phyloP scores from a whole-genome alignment of 2,797 vertebrate genomes.

The Poeciliopsis gracilis region DNA sequence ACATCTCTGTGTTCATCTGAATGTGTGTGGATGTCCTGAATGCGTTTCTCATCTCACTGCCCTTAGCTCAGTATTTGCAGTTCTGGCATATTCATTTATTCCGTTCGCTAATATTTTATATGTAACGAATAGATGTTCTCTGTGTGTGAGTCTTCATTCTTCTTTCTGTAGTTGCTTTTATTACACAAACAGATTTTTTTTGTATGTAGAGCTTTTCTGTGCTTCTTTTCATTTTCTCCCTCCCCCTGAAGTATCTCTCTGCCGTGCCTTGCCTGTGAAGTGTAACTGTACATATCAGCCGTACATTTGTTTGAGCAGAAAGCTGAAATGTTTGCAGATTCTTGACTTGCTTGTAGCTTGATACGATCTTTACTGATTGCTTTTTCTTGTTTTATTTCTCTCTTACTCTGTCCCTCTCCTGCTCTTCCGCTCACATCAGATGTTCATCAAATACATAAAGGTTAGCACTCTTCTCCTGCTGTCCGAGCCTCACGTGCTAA shows the following conservation, averaged over 20 bases:
- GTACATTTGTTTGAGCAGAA: constrained; percentile 20
- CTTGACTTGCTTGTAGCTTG: constrained; percentile 86
- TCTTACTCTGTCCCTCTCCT: constrained; percentile 74
- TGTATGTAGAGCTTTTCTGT: constrained; percentile 10
- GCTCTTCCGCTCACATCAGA: constrained; percentile 92
- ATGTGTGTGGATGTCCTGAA: constrained; percentile 1
- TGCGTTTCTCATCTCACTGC: constrained; percentile 17
- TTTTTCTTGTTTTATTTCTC: constrained; percentile 81
- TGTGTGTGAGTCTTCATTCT: constrained; percentile 7
- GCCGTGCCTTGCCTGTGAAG: constrained; percentile 27
- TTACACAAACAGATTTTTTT: constrained; percentile 14
- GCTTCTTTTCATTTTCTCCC: constrained; percentile 71
- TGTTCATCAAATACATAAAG: constrained; percentile 99
- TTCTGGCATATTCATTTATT: constrained; percentile 2
- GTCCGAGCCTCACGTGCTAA: constrained; percentile 65
- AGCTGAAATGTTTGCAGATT: constrained; percentile 45
- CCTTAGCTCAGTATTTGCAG: constrained; percentile 15
- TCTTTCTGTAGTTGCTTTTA: constrained; percentile 10
- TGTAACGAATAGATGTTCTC: constrained; percentile 17
- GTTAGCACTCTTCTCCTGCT: constrained; percentile 90
- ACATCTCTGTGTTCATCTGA: background rate
- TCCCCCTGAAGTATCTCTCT: constrained; percentile 28
- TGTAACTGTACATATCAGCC: constrained; percentile 19
- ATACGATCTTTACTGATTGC: constrained; percentile 86
- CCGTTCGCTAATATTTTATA: constrained; percentile 7